Evolutionary conservation across 53 echinoderm and acorn worm species (phyloP).

Genomic region (Patiria pectinifera): DNA sequence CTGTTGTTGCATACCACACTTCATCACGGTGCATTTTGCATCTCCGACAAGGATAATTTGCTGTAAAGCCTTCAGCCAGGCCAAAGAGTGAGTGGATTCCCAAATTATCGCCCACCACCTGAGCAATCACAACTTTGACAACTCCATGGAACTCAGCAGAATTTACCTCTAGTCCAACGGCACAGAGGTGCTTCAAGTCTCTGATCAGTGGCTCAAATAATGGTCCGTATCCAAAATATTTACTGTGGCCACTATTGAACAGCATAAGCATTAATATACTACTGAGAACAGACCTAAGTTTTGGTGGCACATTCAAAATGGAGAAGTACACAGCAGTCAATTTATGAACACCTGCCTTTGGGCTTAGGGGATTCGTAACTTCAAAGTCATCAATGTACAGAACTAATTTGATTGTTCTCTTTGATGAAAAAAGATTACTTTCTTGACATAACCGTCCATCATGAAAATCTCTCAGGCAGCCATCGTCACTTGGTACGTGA

Average conservation of each 20-base stretch:
- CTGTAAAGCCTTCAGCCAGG: constrained; percentile 64
- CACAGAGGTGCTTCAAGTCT: constrained; percentile 50
- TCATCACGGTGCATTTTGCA: constrained; percentile 51
- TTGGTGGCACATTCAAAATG: constrained; percentile 63
- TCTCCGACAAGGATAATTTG: constrained; percentile 53
- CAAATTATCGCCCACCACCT: constrained; percentile 70
- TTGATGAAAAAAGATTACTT: constrained; percentile 1
- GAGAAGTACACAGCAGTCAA: constrained; percentile 68
- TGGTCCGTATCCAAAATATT: constrained; percentile 54
- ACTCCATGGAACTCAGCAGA: constrained; percentile 35
- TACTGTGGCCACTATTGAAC: constrained; percentile 63
- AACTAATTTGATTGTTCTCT: constrained; percentile 32
- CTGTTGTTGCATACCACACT: neutral
- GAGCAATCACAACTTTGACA: constrained; percentile 39
- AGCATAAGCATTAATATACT: constrained; percentile 58
- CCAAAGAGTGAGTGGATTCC: constrained; percentile 69
- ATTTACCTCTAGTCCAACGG: constrained; percentile 38
- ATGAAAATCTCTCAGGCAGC: constrained; percentile 61
- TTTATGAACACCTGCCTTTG: no score
- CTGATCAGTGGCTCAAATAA: constrained; percentile 59
- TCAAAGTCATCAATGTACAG: constrained; percentile 77
- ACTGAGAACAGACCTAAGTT: constrained; percentile 51
- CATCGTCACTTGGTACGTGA: constrained; percentile 6
- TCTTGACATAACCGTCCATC: constrained; percentile 34
- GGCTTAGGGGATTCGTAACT: no score